A percentile compares a stretch with the other conserved stretches of the same genome.
phyloP scores from a whole-genome alignment of 1,140 invertebrate species.

The Maniola jurtina region DNA sequence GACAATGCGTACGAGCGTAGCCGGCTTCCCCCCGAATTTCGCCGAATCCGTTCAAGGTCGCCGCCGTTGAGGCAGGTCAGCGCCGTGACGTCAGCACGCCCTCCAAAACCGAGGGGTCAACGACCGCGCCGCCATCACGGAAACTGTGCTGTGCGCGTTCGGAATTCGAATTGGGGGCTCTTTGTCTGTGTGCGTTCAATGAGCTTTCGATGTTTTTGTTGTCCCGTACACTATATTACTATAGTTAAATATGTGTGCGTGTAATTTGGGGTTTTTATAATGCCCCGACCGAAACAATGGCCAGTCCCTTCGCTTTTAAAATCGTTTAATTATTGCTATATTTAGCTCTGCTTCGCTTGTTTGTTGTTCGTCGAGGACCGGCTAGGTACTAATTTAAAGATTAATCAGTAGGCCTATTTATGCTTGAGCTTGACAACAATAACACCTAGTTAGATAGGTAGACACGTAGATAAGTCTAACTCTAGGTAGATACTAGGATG shows the following conservation, averaged over 20 bases:
- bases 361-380: not conserved
- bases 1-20: conserved; percentile 18
- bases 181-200: conserved; percentile 54
- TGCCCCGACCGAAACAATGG: conserved; percentile 32
- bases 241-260: conserved; percentile 23
- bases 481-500: no score
- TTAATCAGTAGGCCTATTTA: conserved; percentile 4
- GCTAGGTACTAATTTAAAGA: not conserved
- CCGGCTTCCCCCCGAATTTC: conserved; percentile 39
- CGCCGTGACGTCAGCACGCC: conserved; percentile 71
- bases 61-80: conserved; percentile 63
- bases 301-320: conserved; percentile 30
- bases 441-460: no score
- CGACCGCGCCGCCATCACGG: conserved; percentile 69
- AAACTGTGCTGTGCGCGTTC: conserved; percentile 72
- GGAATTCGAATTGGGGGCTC: conserved; percentile 73
- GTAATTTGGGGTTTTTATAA: conserved; percentile 41
- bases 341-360: conserved; percentile 18
- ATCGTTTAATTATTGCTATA: conserved; percentile 37
- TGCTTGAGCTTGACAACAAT: no score
- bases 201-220: conserved; percentile 30
- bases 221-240: not conserved
- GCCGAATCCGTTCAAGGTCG: conserved; percentile 55
- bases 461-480: no score
- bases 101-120: conserved; percentile 70